Evolutionary conservation across 1,140 invertebrate genomes (phyloP), one percentile per base, ranked within the genome.

Genomic region (Maconellicoccus hirsutus): DNA sequence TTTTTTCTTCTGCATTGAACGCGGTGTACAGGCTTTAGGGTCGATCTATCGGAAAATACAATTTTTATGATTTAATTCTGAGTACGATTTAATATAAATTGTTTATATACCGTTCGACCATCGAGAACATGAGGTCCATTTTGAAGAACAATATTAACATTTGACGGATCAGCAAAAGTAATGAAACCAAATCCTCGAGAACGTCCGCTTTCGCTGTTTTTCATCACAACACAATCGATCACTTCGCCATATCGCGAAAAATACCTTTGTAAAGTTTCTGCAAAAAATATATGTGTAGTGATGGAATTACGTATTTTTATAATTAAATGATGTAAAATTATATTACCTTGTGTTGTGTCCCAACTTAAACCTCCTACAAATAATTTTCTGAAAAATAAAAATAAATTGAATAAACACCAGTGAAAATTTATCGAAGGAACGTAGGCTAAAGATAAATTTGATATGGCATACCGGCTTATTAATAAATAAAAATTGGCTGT

Each of bases 151-250:
- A 91, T 84, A 75, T 89, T 87, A 21, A 97, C 93, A 80, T 96
- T 92, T 59, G 86, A 85, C 0, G 94, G 92, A 81, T 98, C 94
- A 75, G 92, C 89, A 79, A 96, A 98, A 27, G 95, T 97, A 12
- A 98, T 94, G 81, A 98, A 98, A 66, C 95, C 95, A 84, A 97
- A 97, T 39, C 94, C 94, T 76, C 96, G 84, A 22, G 94, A 97
- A 73, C 94, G 87, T 3, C 94, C 94, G n/a, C 94, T 96, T 80
- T 96, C 93, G 77, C 89, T 93, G 81, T 98, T 97, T 81, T 96
- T 97, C 95, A 98, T 98, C 59, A 98, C 94, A 69, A 98, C 94
- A 79, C 94, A 96, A 81, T 98, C 95, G 74, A 96, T 93, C 23
- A 98, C 94, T 80, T 98, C 94, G 66, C 95, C 96, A 84, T 94